Evolutionary conservation across 2,113 vertebrate genomes (phyloP).

Genomic region (Pleuronectes platessa): DNA sequence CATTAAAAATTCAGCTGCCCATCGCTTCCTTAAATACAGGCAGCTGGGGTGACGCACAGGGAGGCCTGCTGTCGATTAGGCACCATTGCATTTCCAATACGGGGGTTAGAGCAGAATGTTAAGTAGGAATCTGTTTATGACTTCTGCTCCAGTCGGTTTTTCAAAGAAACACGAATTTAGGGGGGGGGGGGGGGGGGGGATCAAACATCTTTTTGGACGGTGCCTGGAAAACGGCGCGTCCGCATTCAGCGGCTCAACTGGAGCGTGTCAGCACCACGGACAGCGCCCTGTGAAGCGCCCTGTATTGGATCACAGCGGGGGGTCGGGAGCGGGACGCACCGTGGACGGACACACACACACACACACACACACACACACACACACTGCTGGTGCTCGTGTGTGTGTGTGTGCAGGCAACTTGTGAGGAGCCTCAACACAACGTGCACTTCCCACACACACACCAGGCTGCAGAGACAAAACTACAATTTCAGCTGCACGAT

Average conservation of each 20-base stretch:
- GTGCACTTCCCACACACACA: no score
- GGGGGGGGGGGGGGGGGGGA: not conserved
- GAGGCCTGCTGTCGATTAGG: constrained; percentile 32
- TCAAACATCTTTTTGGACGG: not conserved
- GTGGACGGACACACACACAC: not conserved
- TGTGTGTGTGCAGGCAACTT: not conserved
- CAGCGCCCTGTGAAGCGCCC: not conserved
- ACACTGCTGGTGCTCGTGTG: not conserved
- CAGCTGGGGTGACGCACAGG: constrained; percentile 19
- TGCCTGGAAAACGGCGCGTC: not conserved
- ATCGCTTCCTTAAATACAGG: constrained; percentile 57
- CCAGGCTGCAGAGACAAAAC: no score
- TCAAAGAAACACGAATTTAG: not conserved
- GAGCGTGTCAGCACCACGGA: constrained; percentile 54
- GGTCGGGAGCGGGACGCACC: not conserved
- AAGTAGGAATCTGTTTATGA: constrained; percentile 10
- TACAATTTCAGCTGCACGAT: no score
- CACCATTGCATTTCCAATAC: constrained; percentile 32
- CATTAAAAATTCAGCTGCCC: constrained; percentile 63
- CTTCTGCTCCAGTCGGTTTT: not conserved
- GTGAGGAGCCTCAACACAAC: not conserved
- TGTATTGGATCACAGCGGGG: not conserved
- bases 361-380: not conserved
- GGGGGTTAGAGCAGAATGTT: constrained; percentile 25
- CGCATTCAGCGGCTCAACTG: not conserved